Evolutionary conservation across 2,113 vertebrate genomes (phyloP), one percentile per base, ranked within the genome.

Genomic region (Coptodon bakossiorum): DNA sequence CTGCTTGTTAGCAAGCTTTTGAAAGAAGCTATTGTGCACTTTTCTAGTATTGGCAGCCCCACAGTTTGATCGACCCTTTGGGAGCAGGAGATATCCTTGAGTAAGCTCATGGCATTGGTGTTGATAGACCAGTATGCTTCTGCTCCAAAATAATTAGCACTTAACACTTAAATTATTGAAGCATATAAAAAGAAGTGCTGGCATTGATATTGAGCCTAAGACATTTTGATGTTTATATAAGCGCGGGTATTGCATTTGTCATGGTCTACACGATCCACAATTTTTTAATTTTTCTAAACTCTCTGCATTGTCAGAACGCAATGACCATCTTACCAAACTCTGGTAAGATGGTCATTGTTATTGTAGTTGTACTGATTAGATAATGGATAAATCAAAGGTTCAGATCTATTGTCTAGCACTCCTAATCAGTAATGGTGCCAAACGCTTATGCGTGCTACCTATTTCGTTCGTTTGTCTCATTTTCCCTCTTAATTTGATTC

Each of bases 231-330:
- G 29, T 63, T 36, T 0, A 63, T 36, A 6, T 63, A 63, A 11
- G 29, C 1, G 1, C 1, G 0, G 6, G 34, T 66, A 22, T 38
- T 66, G 10, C 34, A 38, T 38, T 1, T 38, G 34, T 0, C 31
- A 38, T 38, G 34, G 0, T 38, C 61, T 0, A 38, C 61, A 66
- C 34, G 0, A 38, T 3, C 10, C 17, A 66, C 34, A 66, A 2
- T 38, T n/a, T 0, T 66, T 22, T 0, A n/a, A 38, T 66, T 38
- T 66, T 66, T 38, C 31, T 38, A 1, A 40, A 1, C 17, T 5
- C 0, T n/a, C 31, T 66, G 9, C 31, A 66, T 36, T 66, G 9
- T 66, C 61, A 66, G 17, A 36, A 66, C 6, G 6, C 61, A 66
- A 36, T 36, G 31, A 63, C 59, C 59, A 36, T 36, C 59, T 63